Base-by-base conservation (phyloP, 2,113 vertebrate species). In the Psilopogon haemacephalus region DNA sequence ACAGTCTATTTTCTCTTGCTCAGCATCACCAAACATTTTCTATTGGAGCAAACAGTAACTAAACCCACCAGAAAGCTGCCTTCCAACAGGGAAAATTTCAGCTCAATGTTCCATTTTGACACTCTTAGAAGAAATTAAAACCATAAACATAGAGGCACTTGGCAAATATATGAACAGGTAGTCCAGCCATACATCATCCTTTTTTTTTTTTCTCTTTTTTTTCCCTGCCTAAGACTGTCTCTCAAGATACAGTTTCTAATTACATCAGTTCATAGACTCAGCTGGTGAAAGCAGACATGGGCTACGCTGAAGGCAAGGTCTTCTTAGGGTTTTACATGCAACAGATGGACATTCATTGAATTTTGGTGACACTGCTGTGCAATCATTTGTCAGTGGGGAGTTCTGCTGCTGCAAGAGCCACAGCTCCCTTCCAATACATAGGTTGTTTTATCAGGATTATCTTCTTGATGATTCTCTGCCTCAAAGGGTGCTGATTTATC, bases 321-420 rank as follows among this genome's bases (percentile, higher is more conserved):
- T 73, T 5, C 24, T 6, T 18, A 6, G 10, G 12, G 12, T 68
- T 64, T 78, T 15, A 20, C 0, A 0, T 5, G 2, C 1, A 14
- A 42, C 20, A 75, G 9, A 13, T 10, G 16, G 35, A 30, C 32
- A 2, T 9, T 30, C 6, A 33, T 42, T 79, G 54, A 15, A 63
- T 67, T 54, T 86, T 32, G 20, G 27, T 8, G 50, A 24, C 32
- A 5, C 1, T n/a, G 13, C 20, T 35, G 24, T 30, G 16, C 24
- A 83, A 48, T 35, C 11, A 13, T 48, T 33, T 28, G 9, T 64
- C 28, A 50, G 52, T 15, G 38, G 27, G 19, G 11, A 73, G 64
- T 5, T 84, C 16, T 55, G 9, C 44, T 28, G 55, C 44, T 75
- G 30, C 19, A 69, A 80, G 54, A 74, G 42, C 24, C 62, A 14